phyloP scores from a whole-genome alignment of 92 coral and sea anemone species.

The Palythoa grandiflora region DNA sequence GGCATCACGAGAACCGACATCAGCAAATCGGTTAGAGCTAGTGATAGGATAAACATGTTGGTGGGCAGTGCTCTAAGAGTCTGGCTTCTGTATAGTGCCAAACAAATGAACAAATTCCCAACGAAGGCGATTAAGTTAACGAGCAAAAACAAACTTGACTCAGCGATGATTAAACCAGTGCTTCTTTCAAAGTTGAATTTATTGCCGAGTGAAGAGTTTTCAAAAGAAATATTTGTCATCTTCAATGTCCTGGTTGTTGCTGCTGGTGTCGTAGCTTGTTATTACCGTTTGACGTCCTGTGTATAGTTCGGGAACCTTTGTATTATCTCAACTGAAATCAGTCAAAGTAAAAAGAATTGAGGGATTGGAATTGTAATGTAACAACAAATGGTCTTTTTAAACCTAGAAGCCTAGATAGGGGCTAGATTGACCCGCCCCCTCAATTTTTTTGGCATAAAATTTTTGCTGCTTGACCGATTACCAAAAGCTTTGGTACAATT shows the following conservation, averaged over 20 bases:
- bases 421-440: no score
- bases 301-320: no score
- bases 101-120: conserved; percentile 33
- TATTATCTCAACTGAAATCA: no score
- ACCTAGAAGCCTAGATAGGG: no score
- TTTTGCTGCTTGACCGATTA: no score
- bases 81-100: conserved; percentile 29
- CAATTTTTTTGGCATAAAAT: no score
- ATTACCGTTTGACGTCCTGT: no score
- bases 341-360: no score
- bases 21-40: conserved; percentile 19
- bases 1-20: conserved; percentile 33
- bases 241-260: neutral
- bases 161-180: neutral
- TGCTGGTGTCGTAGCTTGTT: neutral
- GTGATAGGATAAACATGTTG: conserved; percentile 13
- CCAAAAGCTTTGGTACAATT: no score
- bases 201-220: neutral
- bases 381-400: no score
- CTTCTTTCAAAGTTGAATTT: neutral
- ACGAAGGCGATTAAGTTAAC: neutral
- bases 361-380: no score
- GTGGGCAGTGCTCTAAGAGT: conserved; percentile 3
- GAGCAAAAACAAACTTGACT: conserved; percentile 10
- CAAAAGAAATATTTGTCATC: neutral